These are phyloP conservation scores for Ricordea florida DNA, from an alignment of 92 coral and sea anemone species.

Conservation along the genomic window DNA sequence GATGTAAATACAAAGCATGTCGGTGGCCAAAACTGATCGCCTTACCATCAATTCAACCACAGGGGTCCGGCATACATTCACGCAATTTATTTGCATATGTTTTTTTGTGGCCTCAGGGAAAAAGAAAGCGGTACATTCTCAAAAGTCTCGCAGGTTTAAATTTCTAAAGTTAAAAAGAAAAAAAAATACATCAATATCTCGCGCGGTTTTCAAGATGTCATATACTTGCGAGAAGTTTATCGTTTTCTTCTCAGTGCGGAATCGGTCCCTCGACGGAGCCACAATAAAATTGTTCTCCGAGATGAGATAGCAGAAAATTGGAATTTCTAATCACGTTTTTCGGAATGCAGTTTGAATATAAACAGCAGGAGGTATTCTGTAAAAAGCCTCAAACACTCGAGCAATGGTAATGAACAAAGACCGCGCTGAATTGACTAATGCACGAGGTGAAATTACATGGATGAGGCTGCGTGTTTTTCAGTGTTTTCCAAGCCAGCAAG, in stretches of 20 bases:
- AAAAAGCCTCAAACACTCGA: conserved; percentile 5
- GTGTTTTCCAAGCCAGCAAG: too few species aligned
- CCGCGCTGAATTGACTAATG: not conserved
- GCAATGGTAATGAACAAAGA: conserved; percentile 9
- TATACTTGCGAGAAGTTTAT: too few species aligned
- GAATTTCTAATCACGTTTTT: conserved; percentile 16
- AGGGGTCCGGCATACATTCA: conserved; percentile 15
- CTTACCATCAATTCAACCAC: conserved; percentile 38
- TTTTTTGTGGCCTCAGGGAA: conserved; percentile 34
- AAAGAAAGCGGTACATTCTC: conserved; percentile 27
- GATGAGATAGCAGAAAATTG: not conserved
- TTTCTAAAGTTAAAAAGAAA: too few species aligned
- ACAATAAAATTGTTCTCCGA: not conserved
- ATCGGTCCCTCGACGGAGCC: too few species aligned
- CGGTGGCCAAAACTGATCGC: not conserved
- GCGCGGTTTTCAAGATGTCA: too few species aligned
- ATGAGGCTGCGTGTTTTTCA: not conserved
- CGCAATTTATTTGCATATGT: conserved; percentile 19
- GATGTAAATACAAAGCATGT: not conserved
- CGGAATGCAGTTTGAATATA: conserved; percentile 10
- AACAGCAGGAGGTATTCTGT: conserved; percentile 27
- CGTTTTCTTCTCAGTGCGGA: too few species aligned
- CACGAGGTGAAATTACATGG: not conserved
- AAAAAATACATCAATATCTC: too few species aligned
- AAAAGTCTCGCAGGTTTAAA: too few species aligned